Evolutionary conservation across 2,113 vertebrate species (phyloP), one percentile per base, ranked within the genome.

Genomic region (Lucifuga dentata): DNA sequence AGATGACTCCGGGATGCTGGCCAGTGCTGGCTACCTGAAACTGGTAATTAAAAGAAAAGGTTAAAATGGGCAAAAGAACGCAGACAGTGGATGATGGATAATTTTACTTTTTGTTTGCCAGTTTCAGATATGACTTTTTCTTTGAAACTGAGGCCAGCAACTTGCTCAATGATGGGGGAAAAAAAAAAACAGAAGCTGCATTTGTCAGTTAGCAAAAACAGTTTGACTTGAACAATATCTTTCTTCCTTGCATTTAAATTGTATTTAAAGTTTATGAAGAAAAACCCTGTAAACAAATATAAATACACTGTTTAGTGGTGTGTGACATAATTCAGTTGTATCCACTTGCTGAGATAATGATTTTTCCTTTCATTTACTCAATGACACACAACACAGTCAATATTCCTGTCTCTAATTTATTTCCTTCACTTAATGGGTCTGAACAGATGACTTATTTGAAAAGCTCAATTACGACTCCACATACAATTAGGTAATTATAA

Each of bases 301-400:
- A 68, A 50, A 64, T 41, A 68, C 24, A 32, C 20, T 21, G 40
- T 58, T 44, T 52, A 60, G 45, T 49, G 39, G 50, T 5, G 11
- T 29, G 38, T 53, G 74, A 61, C 49, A 80, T 46, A 3, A 62
- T 51, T 69, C 60, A 45, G 39, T 44, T 66, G 60, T 39, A 52
- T 76, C 26, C 62, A 41, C 61, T 80, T 66, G 23, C 61, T 53
- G 15, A 71, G 52, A 66, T 80, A 64, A 80, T 77, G 58, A 76
- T 44, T 67, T 43, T 26, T 76, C 58, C 73, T 78, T 81, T 75
- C 66, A 23, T 64, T 76, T 26, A 63, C 24, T 24, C 64, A 80
- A 57, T 8, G 70, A 76, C 51, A 69, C 35, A 33, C 40, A 38
- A 40, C 33, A 50, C 38, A 48, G 59, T 85, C 79, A 4, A 71